Conservation (phyloP, 1,140 invertebrate genomes). For the Nasonia vitripennis region DNA sequence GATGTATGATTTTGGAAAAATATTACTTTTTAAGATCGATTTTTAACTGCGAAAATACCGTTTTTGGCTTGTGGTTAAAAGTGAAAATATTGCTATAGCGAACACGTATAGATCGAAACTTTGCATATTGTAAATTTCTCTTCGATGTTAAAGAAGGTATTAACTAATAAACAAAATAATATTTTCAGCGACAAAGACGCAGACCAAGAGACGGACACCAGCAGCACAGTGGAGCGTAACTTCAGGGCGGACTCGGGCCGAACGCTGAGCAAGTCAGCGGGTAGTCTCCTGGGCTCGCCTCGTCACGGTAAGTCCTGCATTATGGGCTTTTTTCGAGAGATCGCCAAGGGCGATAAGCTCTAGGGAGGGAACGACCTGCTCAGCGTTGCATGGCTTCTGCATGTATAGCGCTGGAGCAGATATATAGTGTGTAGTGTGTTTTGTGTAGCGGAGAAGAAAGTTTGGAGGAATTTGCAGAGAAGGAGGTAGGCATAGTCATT, state of each 20-base stretch:
- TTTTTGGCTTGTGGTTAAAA: no score
- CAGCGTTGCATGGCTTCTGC: background rate
- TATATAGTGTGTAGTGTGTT: no score
- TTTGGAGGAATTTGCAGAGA: background rate
- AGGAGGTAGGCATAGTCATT: background rate
- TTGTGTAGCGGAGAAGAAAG: background rate
- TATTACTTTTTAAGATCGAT: background rate
- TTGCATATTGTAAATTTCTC: background rate
- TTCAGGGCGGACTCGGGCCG: background rate
- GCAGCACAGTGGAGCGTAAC: background rate
- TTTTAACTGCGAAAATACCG: no score
- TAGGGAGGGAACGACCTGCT: background rate
- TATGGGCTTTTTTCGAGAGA: background rate
- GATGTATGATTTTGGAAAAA: slow-evolving; percentile 61
- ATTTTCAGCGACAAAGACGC: slow-evolving; percentile 33
- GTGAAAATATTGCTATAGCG: no score
- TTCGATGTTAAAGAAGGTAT: background rate
- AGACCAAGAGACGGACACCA: slow-evolving; percentile 7
- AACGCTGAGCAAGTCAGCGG: slow-evolving; percentile 4
- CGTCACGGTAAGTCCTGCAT: slow-evolving; percentile 21
- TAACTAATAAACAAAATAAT: background rate
- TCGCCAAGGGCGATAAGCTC: background rate
- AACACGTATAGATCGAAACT: background rate
- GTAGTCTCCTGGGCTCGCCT: background rate
- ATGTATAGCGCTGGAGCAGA: no score